phyloP scores from a whole-genome alignment of 2,888 invertebrate genomes.

The Callosobruchus maculatus region DNA sequence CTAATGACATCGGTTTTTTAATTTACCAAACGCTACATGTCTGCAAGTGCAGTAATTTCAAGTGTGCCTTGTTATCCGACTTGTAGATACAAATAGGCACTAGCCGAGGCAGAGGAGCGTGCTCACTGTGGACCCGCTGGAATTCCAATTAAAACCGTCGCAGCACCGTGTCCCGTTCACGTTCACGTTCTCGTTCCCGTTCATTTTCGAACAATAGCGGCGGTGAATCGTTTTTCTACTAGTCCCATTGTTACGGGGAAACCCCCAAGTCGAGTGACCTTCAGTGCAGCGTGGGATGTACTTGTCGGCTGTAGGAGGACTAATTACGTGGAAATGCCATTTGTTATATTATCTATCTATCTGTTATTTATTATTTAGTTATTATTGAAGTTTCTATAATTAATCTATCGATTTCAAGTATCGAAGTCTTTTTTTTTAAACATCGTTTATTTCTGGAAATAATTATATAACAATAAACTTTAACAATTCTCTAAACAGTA shows the following conservation, averaged over 20 bases:
- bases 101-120: background rate
- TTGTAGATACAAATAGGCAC: background rate
- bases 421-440: too few species aligned
- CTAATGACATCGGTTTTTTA: too few species aligned
- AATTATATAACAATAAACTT: too few species aligned
- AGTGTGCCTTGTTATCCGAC: background rate
- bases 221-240: background rate
- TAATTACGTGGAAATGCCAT: background rate
- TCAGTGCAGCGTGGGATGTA: background rate
- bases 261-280: background rate
- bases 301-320: background rate
- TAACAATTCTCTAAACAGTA: too few species aligned
- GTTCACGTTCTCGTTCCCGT: background rate
- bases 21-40: too few species aligned
- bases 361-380: too few species aligned
- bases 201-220: background rate
- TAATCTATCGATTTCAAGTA: too few species aligned
- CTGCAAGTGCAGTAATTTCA: background rate
- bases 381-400: too few species aligned
- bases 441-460: too few species aligned
- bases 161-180: background rate
- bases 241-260: background rate
- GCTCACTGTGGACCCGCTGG: background rate
- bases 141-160: background rate
- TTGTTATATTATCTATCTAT: too few species aligned